Percentiles rank a stretch among this genome's conserved stretches.
Evolutionary conservation across 2,113 vertebrate genomes (phyloP).

Genomic region (Lepus europaeus): DNA sequence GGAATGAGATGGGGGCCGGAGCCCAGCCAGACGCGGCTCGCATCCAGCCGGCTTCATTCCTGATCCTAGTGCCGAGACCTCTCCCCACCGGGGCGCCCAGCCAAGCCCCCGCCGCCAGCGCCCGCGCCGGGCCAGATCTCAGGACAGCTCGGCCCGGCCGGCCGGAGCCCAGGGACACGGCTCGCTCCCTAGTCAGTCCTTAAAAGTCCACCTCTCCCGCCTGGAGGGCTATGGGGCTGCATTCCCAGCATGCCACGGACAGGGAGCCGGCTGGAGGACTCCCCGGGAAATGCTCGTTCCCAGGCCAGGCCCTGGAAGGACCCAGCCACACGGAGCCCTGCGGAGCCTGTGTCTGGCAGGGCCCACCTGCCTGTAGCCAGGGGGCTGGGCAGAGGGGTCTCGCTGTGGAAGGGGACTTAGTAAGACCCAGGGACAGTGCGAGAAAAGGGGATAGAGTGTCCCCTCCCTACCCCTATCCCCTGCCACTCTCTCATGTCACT

Average conservation of each 20-base stretch:
- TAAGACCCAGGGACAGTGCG: background rate
- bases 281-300: background rate
- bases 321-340: fast-evolving
- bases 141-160: no score
- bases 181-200: slow-evolving; percentile 61
- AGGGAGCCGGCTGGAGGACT: background rate
- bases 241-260: slow-evolving; percentile 49
- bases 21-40: background rate
- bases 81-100: background rate
- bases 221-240: background rate
- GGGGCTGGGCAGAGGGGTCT: no score
- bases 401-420: background rate
- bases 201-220: slow-evolving; percentile 74
- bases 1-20: background rate
- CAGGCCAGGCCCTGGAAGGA: slow-evolving; percentile 11
- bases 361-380: no score
- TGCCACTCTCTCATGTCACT: background rate
- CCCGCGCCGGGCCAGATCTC: background rate
- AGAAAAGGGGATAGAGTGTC: background rate
- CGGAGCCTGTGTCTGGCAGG: background rate
- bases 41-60: background rate
- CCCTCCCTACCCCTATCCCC: background rate
- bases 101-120: slow-evolving; percentile 37
- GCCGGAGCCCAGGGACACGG: background rate
- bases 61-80: background rate